Conservation (phyloP, 2,888 invertebrate genomes). For the Hoplodrina ambigua region DNA sequence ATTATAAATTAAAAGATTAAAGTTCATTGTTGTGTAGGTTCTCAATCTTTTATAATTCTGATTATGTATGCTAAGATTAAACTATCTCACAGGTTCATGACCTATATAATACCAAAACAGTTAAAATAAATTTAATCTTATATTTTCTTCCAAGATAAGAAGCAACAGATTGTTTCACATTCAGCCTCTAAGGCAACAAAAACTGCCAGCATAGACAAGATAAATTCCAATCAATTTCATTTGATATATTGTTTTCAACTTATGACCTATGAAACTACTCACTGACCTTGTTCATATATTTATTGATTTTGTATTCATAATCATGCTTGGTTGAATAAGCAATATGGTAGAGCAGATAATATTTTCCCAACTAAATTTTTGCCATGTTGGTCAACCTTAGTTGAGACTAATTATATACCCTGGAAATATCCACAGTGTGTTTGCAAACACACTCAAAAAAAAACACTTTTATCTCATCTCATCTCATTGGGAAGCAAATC, state of each 20-base stretch:
- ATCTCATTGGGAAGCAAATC: no score
- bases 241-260: slow-evolving; percentile 38
- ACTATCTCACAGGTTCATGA: background rate
- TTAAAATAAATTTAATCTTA: background rate
- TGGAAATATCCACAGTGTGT: no score
- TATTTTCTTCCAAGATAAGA: slow-evolving; percentile 19
- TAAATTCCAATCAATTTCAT: slow-evolving; percentile 25
- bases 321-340: slow-evolving; percentile 15
- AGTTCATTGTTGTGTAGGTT: background rate
- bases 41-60: background rate
- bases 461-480: no score
- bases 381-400: background rate
- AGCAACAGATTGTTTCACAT: slow-evolving; percentile 23
- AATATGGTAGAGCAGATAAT: background rate
- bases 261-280: slow-evolving; percentile 38
- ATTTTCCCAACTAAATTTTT: background rate
- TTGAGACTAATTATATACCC: background rate
- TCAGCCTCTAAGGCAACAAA: slow-evolving; percentile 19
- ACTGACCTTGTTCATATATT: slow-evolving; percentile 42
- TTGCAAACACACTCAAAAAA: no score
- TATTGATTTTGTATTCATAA: slow-evolving; percentile 51
- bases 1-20: background rate
- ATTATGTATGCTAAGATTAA: background rate
- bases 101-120: background rate
- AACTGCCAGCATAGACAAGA: slow-evolving; percentile 21